Conservation (phyloP, 2,797 vertebrate species). For the Anguilla marmorata region DNA sequence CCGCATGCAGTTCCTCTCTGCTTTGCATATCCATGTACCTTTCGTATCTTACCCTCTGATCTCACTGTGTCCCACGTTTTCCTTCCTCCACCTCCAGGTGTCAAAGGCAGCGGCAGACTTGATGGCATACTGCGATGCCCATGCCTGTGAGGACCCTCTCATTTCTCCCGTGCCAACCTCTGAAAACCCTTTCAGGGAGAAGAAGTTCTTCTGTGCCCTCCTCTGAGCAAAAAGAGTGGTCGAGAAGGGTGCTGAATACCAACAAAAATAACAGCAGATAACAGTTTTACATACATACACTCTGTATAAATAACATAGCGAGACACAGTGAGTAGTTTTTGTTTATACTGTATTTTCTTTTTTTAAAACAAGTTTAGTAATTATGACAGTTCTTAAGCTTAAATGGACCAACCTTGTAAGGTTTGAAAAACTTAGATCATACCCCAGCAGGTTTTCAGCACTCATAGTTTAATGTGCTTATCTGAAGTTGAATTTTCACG, state of each 20-base stretch:
- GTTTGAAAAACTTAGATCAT: neutral
- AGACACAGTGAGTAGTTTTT: conserved; percentile 36
- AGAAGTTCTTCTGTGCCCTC: conserved; percentile 98
- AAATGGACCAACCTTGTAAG: conserved; percentile 10
- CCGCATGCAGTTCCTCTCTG: neutral
- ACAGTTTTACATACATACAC: conserved; percentile 41
- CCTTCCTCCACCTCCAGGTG: conserved; percentile 72
- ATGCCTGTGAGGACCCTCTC: conserved; percentile 93
- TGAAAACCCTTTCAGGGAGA: conserved; percentile 99
- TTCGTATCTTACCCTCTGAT: conserved; percentile 1
- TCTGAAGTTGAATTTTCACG: neutral
- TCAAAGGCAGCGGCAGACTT: conserved; percentile 96
- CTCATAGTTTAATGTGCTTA: conserved; percentile 7
- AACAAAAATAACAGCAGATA: conserved; percentile 59
- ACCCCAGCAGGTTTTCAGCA: neutral
- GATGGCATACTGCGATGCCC: conserved; percentile 98
- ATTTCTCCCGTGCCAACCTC: conserved; percentile 95
- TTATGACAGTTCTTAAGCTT: neutral
- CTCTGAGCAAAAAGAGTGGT: conserved; percentile 75
- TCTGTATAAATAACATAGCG: conserved; percentile 29
- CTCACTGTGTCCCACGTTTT: neutral
- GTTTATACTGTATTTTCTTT: conserved; percentile 16
- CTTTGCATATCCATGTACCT: neutral
- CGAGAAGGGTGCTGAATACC: neutral
- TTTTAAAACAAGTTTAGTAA: conserved; percentile 11